These are phyloP conservation scores for Notarius lentiginosus DNA, from an alignment of 2,113 vertebrate genomes.

Conservation along the genomic window DNA sequence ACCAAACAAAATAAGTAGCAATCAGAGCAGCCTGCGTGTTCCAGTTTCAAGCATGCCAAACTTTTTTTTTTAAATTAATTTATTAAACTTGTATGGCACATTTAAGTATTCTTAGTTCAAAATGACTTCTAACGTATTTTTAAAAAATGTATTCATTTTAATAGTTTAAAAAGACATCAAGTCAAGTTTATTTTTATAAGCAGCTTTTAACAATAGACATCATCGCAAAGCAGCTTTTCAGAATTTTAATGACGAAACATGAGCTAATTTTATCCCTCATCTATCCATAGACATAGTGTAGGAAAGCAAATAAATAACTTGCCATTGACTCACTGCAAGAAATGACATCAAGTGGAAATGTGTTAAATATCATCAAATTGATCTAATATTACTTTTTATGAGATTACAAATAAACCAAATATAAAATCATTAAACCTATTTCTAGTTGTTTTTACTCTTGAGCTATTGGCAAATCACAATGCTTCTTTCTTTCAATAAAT, in stretches of 20 bases:
- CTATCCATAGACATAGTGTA: not conserved
- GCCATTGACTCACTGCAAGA: not conserved
- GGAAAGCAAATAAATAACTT: not conserved
- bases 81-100: not conserved
- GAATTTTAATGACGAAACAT: too few species aligned
- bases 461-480: not conserved
- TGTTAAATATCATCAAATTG: not conserved
- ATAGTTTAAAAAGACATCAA: not conserved
- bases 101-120: not conserved
- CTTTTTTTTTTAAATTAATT: too few species aligned
- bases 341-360: not conserved
- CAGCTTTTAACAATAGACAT: too few species aligned
- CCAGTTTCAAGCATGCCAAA: too few species aligned
- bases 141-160: not conserved
- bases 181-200: too few species aligned
- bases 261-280: too few species aligned
- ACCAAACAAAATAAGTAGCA: too few species aligned
- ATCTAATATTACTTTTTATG: not conserved
- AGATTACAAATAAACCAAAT: too few species aligned
- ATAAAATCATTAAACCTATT: not conserved
- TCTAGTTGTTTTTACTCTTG: not conserved
- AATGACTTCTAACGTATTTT: not conserved
- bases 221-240: too few species aligned
- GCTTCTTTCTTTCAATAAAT: not conserved
- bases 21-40: too few species aligned